phyloP scores from a whole-genome alignment of 2,113 vertebrate genomes.

The Channa maculata region DNA sequence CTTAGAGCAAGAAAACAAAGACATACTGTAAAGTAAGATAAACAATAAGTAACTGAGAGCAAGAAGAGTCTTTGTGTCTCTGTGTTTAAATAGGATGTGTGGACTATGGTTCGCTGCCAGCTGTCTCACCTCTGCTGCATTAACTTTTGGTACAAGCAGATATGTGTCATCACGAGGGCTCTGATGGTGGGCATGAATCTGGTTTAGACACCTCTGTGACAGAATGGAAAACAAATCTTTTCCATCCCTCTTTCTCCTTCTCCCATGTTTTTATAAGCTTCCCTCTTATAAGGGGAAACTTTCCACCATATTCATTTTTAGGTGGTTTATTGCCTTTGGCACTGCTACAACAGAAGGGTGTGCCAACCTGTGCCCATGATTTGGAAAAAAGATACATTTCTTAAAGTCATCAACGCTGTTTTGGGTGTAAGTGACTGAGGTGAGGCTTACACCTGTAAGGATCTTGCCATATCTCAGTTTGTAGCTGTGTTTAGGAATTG shows the following conservation, averaged over 20 bases:
- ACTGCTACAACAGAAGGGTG: slow-evolving; percentile 69
- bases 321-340: slow-evolving; percentile 85
- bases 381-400: slow-evolving; percentile 72
- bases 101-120: neutral
- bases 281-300: slow-evolving; percentile 79
- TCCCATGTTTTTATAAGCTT: slow-evolving; percentile 79
- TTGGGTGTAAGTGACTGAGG: slow-evolving; percentile 35
- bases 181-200: slow-evolving; percentile 49
- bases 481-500: slow-evolving; percentile 60
- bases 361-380: slow-evolving; percentile 81
- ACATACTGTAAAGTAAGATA: slow-evolving; percentile 6
- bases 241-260: slow-evolving; percentile 71
- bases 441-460: slow-evolving; percentile 68
- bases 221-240: slow-evolving; percentile 81
- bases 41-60: slow-evolving; percentile 8
- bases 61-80: slow-evolving; percentile 28
- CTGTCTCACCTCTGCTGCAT: slow-evolving; percentile 29
- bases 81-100: slow-evolving; percentile 19
- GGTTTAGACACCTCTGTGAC: slow-evolving; percentile 76
- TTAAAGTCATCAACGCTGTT: slow-evolving; percentile 57
- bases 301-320: slow-evolving; percentile 86
- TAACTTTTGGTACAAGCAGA: slow-evolving; percentile 50
- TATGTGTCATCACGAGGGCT: slow-evolving; percentile 46
- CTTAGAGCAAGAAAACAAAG: slow-evolving; percentile 1
- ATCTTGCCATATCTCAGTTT: slow-evolving; percentile 31